Evolutionary conservation across 2,888 invertebrate species (phyloP), one percentile per base, ranked within the genome.

Genomic region (Xestia ashworthii): DNA sequence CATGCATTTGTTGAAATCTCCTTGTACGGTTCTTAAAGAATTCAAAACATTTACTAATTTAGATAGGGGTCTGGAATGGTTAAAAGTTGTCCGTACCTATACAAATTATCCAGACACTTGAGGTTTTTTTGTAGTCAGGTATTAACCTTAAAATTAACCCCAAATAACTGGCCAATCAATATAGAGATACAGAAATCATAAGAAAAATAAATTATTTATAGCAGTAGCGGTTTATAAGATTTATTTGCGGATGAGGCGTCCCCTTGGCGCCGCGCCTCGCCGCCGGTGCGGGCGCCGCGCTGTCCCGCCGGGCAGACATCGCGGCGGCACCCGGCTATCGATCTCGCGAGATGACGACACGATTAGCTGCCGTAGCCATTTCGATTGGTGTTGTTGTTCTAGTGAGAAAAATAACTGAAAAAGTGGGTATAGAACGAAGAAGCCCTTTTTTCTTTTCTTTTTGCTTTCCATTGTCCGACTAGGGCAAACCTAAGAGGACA

Each of bases 261-360:
- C 96, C 96, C 95, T 81, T 88, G 96, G 95, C 96, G 96, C 95
- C 94, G 81, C 66, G 75, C 68, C 69, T 53, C 82, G 85, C 81
- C 84, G 87, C 65, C 89, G 84, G 83, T 71, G 22, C 74, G 76
- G 83, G 95, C 96, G 96, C 93, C 96, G 93, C 89, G 93, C 95
- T 89, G 96, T 95, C 96, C 96, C 95, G 95, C 77, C 95, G 93
- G 92, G 84, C 95, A 96, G 96, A 96, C 96, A 89, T 87, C 81
- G 82, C 85, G 96, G 93, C 95, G 93, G 87, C 92, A 88, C 84
- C 86, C 82, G 85, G 87, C 91, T 92, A 95, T 95, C 93, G 95
- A 95, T 95, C 93, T 90, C 90, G 22, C 41, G 89, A 90, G 93
- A 93, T 93, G 91, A 91, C 90, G 89, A 89, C 84, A 86, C 84